Base-by-base conservation (phyloP, 2,113 vertebrate species). In the Chaetodon trifascialis region DNA sequence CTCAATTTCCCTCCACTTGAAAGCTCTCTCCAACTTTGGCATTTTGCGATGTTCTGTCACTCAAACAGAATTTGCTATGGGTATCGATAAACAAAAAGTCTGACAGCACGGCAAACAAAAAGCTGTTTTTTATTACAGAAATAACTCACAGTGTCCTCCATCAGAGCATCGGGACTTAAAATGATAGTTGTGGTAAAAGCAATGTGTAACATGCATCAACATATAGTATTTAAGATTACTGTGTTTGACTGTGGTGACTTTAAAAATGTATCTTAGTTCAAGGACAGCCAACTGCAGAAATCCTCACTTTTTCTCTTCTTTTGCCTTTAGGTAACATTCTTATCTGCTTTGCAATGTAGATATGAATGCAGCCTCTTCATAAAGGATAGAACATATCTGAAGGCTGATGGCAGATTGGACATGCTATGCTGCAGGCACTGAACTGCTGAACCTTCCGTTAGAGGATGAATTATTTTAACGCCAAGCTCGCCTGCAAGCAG, bases 1-100 rank as follows among this genome's bases (percentile, higher is more conserved):
- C 91, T 93, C 88, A 82, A 92, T 94, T 94, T 89, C 88, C 84
- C 86, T 91, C 74, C 80, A 94, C 92, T 94, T 95, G 88, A 94
- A 95, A 94, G 93, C 89, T 87, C 73, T 91, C 77, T 87, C 73
- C 86, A 92, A 93, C 92, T 90, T 93, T 93, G 93, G 90, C 92
- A 94, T 95, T 94, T 95, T 92, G 85, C 90, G 89, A 88, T 91
- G 89, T 90, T 89, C 93, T 93, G 91, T 94, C 94, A 94, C 90
- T 94, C 91, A 94, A 91, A 82, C 67, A 79, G 86, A 90, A 91
- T 93, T 94, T 91, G 83, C 86, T 56, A 56, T 74, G 73, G 80
- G 85, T 91, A 89, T 92, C 86, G 85, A 91, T 91, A 93, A 92
- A 91, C 86, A 93, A 92, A 91, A 90, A 89, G 70, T 49, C 78